A percentile compares a stretch with the other conserved stretches of the same genome.
Conservation (phyloP, 2,797 vertebrate species). For the Sylvilagus floridanus region DNA sequence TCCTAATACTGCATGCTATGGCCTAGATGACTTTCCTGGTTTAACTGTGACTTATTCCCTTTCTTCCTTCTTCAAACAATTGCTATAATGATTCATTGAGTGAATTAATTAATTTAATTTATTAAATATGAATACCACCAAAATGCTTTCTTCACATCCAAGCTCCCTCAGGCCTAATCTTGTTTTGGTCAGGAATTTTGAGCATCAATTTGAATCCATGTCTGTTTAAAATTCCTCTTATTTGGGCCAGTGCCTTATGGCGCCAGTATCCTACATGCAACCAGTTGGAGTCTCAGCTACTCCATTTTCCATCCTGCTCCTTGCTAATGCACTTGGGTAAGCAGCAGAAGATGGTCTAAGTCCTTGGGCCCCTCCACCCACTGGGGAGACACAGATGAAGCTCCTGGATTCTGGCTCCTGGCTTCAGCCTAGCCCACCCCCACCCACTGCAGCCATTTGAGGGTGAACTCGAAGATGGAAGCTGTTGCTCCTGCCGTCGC, state of each 20-base stretch:
- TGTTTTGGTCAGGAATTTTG: slow-evolving; percentile 58
- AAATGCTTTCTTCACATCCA: slow-evolving; percentile 40
- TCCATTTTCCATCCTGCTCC: too few relatives aligned
- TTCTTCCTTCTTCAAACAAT: background rate
- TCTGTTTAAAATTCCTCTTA: slow-evolving; percentile 46
- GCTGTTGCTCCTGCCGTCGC: too few relatives aligned
- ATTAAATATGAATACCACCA: slow-evolving; percentile 2
- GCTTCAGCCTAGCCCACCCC: too few relatives aligned
- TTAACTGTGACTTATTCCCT: slow-evolving; percentile 21
- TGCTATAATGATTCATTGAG: slow-evolving; percentile 1
- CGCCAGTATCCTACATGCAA: too few relatives aligned
- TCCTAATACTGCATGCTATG: background rate
- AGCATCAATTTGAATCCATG: slow-evolving; percentile 22
- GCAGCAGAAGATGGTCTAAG: too few relatives aligned
- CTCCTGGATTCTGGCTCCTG: too few relatives aligned
- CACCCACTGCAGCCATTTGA: too few relatives aligned
- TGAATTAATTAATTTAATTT: slow-evolving; percentile 41
- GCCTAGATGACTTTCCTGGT: slow-evolving; percentile 33
- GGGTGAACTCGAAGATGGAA: too few relatives aligned
- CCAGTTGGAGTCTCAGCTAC: too few relatives aligned
- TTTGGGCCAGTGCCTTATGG: background rate
- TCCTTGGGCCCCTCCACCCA: too few relatives aligned
- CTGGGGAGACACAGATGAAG: too few relatives aligned
- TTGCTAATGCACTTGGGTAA: too few relatives aligned
- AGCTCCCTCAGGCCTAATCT: background rate